phyloP scores from a whole-genome alignment of 2,888 invertebrate species.

The Allygus modestus region DNA sequence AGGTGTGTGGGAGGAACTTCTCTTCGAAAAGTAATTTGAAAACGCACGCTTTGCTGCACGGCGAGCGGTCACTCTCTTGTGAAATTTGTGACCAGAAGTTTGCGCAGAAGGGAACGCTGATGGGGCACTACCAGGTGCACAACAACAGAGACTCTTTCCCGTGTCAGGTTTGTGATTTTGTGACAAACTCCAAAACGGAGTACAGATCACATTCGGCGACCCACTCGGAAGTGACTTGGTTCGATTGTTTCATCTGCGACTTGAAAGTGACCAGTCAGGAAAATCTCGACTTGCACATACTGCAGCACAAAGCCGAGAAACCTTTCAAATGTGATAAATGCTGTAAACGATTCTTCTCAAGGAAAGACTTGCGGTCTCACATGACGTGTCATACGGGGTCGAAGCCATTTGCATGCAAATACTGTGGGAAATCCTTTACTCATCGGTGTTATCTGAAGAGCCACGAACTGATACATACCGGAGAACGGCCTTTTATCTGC shows the following conservation, averaged over 20 bases:
- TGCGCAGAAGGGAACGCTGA: constrained; percentile 42
- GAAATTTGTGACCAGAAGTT: constrained; percentile 53
- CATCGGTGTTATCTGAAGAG: constrained; percentile 53
- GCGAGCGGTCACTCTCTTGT: constrained; percentile 28
- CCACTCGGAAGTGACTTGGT: neutral
- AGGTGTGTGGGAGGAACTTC: constrained; percentile 70
- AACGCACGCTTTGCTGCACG: constrained; percentile 37
- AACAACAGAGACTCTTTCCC: constrained; percentile 48
- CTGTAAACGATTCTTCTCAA: constrained; percentile 49
- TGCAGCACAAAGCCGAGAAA: constrained; percentile 47
- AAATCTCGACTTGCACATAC: constrained; percentile 30
- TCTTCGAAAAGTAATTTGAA: constrained; percentile 59
- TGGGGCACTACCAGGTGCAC: constrained; percentile 48
- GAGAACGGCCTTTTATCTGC: constrained; percentile 32
- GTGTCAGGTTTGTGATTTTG: constrained; percentile 46
- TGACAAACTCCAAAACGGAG: constrained; percentile 9
- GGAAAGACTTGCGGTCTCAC: constrained; percentile 44
- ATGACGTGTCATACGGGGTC: constrained; percentile 37
- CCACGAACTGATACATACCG: constrained; percentile 34
- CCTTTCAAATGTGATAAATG: constrained; percentile 47
- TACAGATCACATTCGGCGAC: constrained; percentile 16
- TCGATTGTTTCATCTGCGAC: constrained; percentile 41
- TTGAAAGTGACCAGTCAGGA: constrained; percentile 46
- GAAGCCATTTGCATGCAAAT: constrained; percentile 25
- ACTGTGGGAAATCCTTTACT: constrained; percentile 41